Percentiles rank a stretch among this genome's conserved stretches.
These are phyloP conservation scores for Littorina saxatilis DNA, from an alignment of 1,140 invertebrate species.

Conservation along the genomic window DNA sequence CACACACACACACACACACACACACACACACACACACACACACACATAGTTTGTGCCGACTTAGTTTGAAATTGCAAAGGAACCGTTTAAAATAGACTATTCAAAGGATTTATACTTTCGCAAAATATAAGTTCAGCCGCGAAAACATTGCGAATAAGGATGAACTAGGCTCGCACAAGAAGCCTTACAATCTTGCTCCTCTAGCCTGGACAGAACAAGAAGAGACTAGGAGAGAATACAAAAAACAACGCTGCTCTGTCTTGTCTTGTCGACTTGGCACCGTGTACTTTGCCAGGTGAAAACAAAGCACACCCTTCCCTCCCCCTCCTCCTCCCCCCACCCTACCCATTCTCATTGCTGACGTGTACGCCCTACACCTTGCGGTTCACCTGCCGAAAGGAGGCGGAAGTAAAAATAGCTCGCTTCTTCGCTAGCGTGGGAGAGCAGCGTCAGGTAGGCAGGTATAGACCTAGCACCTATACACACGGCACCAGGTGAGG, in stretches of 20 bases:
- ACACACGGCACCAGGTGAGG: neutral
- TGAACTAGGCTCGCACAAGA: too few species aligned
- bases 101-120: neutral
- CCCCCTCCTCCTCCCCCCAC: neutral
- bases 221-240: neutral
- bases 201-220: neutral
- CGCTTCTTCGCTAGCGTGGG: neutral
- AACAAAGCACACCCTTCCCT: neutral
- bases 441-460: neutral
- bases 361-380: neutral
- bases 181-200: neutral
- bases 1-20: neutral
- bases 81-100: too few species aligned
- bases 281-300: neutral
- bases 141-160: neutral
- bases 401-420: neutral
- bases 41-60: neutral
- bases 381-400: neutral
- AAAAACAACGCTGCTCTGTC: conserved; percentile 21
- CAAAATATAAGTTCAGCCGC: neutral
- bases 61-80: neutral
- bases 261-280: too few species aligned
- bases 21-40: conserved; percentile 15
- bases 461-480: neutral
- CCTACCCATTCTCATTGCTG: neutral